Percentiles rank a stretch among this genome's conserved stretches.
These are phyloP conservation scores for Petrophora chlorosata DNA, from an alignment of 2,888 invertebrate genomes.

Conservation along the genomic window DNA sequence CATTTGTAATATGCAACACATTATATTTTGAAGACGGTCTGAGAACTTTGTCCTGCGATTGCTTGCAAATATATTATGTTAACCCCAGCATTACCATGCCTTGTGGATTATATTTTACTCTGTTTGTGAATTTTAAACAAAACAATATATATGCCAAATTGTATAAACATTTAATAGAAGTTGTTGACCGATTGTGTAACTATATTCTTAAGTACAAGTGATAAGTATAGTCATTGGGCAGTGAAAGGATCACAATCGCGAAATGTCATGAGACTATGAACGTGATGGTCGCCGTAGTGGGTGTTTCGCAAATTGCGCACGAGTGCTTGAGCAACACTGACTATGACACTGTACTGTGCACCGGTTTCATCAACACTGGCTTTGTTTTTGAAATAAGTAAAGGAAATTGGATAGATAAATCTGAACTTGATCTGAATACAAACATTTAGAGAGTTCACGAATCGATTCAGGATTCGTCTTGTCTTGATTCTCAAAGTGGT, in stretches of 20 bases:
- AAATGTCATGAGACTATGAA: conserved; percentile 65
- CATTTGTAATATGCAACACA: too few species aligned
- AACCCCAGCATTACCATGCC: too few species aligned
- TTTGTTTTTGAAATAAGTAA: conserved; percentile 29
- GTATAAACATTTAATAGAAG: too few species aligned
- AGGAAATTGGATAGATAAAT: conserved; percentile 21
- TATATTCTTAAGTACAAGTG: too few species aligned
- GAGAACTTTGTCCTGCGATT: too few species aligned
- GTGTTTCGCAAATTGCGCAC: conserved; percentile 74
- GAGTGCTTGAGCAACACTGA: conserved; percentile 58
- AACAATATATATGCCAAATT: too few species aligned
- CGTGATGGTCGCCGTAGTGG: conserved; percentile 59
- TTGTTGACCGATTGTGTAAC: too few species aligned
- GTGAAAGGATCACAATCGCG: conserved; percentile 72
- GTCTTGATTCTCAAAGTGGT: neutral
- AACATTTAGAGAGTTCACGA: conserved; percentile 5
- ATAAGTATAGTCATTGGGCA: conserved; percentile 36
- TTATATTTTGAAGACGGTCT: too few species aligned
- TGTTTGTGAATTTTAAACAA: too few species aligned
- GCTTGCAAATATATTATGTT: too few species aligned
- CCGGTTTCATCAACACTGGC: conserved; percentile 54
- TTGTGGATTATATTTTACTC: too few species aligned
- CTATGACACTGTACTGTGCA: conserved; percentile 47
- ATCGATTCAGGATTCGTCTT: conserved; percentile 6
- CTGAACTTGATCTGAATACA: conserved; percentile 11